phyloP scores from a whole-genome alignment of 1,140 invertebrate species.

The Drosophila sturtevanti region DNA sequence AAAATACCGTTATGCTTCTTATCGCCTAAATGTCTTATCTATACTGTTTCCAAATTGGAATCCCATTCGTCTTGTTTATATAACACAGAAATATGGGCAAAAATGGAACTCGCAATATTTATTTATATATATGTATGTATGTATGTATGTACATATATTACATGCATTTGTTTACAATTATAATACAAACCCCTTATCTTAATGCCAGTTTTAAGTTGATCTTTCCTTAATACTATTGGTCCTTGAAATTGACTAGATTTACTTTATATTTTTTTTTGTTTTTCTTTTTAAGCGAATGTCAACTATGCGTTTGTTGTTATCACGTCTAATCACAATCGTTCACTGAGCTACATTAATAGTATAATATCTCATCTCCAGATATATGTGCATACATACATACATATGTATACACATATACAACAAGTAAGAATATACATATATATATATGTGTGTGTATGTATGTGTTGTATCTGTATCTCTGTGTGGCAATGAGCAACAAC shows the following conservation, averaged over 20 bases:
- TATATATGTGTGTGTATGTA: constrained; percentile 3
- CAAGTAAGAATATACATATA: neutral
- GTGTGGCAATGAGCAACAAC: constrained; percentile 37
- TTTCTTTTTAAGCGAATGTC: no score
- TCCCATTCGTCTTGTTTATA: constrained; percentile 1
- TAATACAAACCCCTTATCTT: neutral
- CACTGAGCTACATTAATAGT: constrained; percentile 50
- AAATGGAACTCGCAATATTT: constrained; percentile 1
- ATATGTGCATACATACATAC: neutral
- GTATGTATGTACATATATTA: no score
- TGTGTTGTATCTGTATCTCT: neutral
- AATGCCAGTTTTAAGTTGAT: neutral
- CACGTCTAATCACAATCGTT: constrained; percentile 69
- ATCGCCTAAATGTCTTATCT: constrained; percentile 3
- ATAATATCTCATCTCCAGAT: constrained; percentile 1
- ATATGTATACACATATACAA: neutral
- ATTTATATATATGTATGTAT: no score
- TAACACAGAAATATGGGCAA: neutral
- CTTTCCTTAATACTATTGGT: neutral
- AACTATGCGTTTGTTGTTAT: constrained; percentile 44
- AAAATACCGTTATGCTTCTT: neutral
- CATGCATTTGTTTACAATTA: neutral
- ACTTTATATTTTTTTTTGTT: neutral
- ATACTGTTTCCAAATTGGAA: neutral
- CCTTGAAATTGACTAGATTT: no score